Evolutionary conservation across 2,888 invertebrate genomes (phyloP).

Genomic region (Calliopum simillimum): DNA sequence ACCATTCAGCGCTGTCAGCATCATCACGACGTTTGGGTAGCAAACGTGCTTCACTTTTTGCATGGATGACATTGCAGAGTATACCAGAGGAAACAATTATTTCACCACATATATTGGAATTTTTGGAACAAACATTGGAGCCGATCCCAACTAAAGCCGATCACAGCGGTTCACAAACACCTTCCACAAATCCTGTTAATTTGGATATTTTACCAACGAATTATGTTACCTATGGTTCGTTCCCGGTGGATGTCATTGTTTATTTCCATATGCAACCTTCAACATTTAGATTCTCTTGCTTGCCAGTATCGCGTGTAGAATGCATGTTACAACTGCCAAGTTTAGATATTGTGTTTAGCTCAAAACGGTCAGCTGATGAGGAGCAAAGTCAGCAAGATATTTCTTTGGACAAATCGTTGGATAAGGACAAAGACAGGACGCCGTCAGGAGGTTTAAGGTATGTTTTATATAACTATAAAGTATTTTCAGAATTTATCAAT

Average conservation of each 20-base stretch:
- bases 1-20: conserved; percentile 45
- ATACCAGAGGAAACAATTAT: conserved; percentile 98
- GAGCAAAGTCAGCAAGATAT: conserved; percentile 52
- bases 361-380: conserved; percentile 84
- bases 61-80: conserved; percentile 96
- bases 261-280: conserved; percentile 99
- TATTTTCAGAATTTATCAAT: too few species aligned
- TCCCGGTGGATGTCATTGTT: conserved; percentile 98
- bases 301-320: conserved; percentile 95
- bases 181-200: conserved; percentile 65
- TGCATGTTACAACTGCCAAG: conserved; percentile 96
- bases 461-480: neutral
- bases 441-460: conserved; percentile 64
- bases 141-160: conserved; percentile 84
- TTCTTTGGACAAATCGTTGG: conserved; percentile 38
- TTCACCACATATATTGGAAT: conserved; percentile 96
- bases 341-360: conserved; percentile 97
- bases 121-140: conserved; percentile 95
- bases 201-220: conserved; percentile 75
- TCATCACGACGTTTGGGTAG: conserved; percentile 72
- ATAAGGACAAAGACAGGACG: conserved; percentile 57
- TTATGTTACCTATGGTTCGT: conserved; percentile 90
- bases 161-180: conserved; percentile 57
- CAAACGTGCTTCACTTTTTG: conserved; percentile 91
- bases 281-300: conserved; percentile 94